phyloP scores from a whole-genome alignment of 2,797 vertebrate genomes.

The Silurus lanzhouensis region DNA sequence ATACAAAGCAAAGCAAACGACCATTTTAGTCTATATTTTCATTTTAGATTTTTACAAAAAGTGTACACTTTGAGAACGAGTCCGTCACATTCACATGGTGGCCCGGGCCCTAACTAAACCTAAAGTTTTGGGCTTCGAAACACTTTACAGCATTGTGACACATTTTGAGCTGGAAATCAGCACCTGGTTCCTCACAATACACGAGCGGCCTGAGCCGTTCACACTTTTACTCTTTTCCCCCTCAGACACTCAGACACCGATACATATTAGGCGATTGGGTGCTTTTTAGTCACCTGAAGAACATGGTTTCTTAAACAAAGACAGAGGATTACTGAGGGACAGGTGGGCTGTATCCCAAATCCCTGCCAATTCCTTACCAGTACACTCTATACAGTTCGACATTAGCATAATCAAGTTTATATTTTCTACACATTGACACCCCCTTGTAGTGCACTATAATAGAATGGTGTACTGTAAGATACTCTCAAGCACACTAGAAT shows the following conservation, averaged over 20 bases:
- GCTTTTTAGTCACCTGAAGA: not conserved
- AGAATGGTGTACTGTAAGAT: not conserved
- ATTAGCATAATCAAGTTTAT: not conserved
- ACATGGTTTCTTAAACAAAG: too few species aligned
- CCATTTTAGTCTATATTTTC: not conserved
- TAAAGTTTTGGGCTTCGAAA: not conserved
- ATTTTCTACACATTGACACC: not conserved
- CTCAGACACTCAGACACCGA: not conserved
- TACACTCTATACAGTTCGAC: too few species aligned
- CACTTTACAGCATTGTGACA: conserved; percentile 32
- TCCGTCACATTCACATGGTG: too few species aligned
- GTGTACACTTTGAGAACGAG: too few species aligned
- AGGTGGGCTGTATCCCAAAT: conserved; percentile 1
- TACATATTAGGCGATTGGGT: not conserved
- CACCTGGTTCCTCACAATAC: conserved; percentile 42
- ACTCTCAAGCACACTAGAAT: not conserved
- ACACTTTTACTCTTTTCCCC: not conserved
- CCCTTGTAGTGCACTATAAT: too few species aligned
- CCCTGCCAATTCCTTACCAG: not conserved
- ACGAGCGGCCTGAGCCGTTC: conserved; percentile 24
- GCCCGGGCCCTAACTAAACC: too few species aligned
- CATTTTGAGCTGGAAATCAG: conserved; percentile 23
- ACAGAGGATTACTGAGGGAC: not conserved
- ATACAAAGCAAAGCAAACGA: not conserved
- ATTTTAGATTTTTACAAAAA: not conserved